Evolutionary conservation across 1,140 invertebrate species (phyloP), one percentile per base, ranked within the genome.

Genomic region (Saccostrea echinata): DNA sequence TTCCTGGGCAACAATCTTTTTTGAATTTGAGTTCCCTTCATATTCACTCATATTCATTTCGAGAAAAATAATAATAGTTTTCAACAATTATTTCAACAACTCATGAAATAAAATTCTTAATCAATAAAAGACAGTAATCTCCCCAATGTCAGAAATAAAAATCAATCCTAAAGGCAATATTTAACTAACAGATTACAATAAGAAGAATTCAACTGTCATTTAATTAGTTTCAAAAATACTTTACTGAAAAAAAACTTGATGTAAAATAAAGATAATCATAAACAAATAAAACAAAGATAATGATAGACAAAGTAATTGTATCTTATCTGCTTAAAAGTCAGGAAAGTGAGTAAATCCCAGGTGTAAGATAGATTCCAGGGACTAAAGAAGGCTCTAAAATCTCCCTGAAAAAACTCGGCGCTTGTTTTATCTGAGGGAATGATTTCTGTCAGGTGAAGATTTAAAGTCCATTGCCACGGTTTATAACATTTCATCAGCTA

Each of bases 401-500:
- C 68, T 16, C 24, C 27, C 27, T 12, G 30, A 76, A 76, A 76
- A 64, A 76, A 27, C 64, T 27, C 68, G 27, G 68, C 68, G 33
- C 68, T 76, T 76, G 68, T 76, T 27, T 76, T 76, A 76, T 76
- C 12, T 27, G 13, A 13, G 27, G 30, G 68, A 76, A 13, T 13
- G 27, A 76, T 76, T 76, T 76, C 24, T 76, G 68, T 76, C 27
- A 30, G 68, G 68, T 76, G 68, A 76, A 33, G 68, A 76, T 76
- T 76, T 76, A 76, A 76, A 76, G 68, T 33, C 68, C 68, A 76
- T 24, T 27, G 68, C 68, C 27, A 3, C 3, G 30, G 68, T 76
- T 76, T 76, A 76, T 76, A 76, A 33, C 68, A 76, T 76, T 76
- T 76, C 68, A 76, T 76, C 68, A 18, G 68, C 68, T 33, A 76